Evolutionary conservation across 2,797 vertebrate genomes (phyloP), one percentile per base, ranked within the genome.

Genomic region (Odontamblyopus rebecca): DNA sequence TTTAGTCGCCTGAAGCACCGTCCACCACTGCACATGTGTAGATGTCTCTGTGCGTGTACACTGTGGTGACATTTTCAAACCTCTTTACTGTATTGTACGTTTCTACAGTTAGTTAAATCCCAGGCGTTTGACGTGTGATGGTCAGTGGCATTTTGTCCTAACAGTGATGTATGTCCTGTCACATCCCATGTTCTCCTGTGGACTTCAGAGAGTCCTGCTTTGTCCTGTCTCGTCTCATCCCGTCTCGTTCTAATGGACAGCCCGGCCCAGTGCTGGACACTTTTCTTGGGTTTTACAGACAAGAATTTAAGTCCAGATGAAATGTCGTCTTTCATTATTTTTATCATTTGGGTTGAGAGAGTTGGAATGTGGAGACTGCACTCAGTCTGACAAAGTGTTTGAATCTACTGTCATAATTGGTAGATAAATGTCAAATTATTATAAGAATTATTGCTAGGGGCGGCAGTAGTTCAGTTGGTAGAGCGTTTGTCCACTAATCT

Each of bases 131-230:
- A 74, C 56, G 68, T 41, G 7, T 29, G 41, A 23, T 66, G 59
- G 61, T 67, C 61, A 70, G n/a, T 79, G 75, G 73, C 74, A 53
- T 72, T 71, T 48, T 8, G 62, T 30, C 73, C 61, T n/a, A 12
- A 70, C 69, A 69, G 64, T 64, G 65, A 76, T 79, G 68, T 6
- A 59, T 71, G 30, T 71, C 69, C 73, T 74, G 70, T 72, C 53
- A 41, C 13, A 1, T 29, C n/a, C 69, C 29, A 19, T 72, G 57
- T 75, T 35, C 18, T 62, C 29, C 32, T 64, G 68, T 67, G 57
- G 3, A 35, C 54, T 59, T 53, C 15, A 70, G 44, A 53, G 26
- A 56, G n/a, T 50, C 53, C 66, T 76, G 61, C 77, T 48, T 48
- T 73, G n/a, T 67, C 60, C 12, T 61, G 19, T 41, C 56, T 8